Conservation (phyloP, 2,797 vertebrate genomes). For the Gouania willdenowi region DNA sequence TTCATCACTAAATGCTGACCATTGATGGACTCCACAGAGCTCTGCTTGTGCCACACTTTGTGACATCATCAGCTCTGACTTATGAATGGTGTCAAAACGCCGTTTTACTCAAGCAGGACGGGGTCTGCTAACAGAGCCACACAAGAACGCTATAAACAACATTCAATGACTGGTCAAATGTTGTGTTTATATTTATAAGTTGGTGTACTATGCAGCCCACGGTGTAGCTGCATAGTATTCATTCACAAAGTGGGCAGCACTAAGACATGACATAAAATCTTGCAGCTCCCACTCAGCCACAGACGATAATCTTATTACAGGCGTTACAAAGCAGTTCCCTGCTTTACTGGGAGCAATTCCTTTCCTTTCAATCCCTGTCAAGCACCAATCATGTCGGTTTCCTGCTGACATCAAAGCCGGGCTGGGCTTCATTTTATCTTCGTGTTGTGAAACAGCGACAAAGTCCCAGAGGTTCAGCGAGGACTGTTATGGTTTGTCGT, state of each 20-base stretch:
- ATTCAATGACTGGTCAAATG: slow-evolving; percentile 17
- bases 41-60: slow-evolving; percentile 9
- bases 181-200: slow-evolving; percentile 2
- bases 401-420: neutral
- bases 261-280: slow-evolving; percentile 35
- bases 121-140: slow-evolving; percentile 14
- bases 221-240: slow-evolving; percentile 7
- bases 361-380: slow-evolving; percentile 5
- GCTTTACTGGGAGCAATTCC: slow-evolving; percentile 22
- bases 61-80: slow-evolving; percentile 14
- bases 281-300: slow-evolving; percentile 8
- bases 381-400: slow-evolving; percentile 3
- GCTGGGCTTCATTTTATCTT: slow-evolving; percentile 40
- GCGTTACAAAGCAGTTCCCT: slow-evolving; percentile 10
- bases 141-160: slow-evolving; percentile 1
- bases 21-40: slow-evolving; percentile 20
- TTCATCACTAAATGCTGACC: slow-evolving; percentile 35
- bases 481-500: slow-evolving; percentile 18
- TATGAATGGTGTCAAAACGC: slow-evolving; percentile 15
- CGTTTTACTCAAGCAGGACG: slow-evolving; percentile 20
- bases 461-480: slow-evolving; percentile 16
- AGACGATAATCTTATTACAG: slow-evolving; percentile 52
- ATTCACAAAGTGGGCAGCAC: neutral
- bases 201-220: slow-evolving; percentile 9
- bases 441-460: slow-evolving; percentile 38